Base-by-base conservation (phyloP, 2,888 invertebrate species). In the Terebella lapidaria region DNA sequence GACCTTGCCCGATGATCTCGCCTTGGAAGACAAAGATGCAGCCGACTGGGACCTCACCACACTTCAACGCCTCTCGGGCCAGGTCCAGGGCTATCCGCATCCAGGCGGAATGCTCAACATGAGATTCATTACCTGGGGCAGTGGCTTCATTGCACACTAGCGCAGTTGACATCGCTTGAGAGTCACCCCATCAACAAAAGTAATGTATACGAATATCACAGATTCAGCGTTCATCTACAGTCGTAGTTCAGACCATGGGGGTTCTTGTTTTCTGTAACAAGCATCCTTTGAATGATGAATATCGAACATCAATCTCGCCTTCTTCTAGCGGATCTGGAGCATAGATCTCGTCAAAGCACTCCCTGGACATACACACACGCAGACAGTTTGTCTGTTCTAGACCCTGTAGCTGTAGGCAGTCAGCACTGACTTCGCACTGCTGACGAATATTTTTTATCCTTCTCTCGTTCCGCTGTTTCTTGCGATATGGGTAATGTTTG, bases 11-110 rank as follows among this genome's bases (percentile, higher is more conserved):
- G 64, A 95, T 75, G 42, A 92, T 85, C 72, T 85, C 76, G 54
- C 72, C 70, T 35, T 63, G n/a, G 71, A 86, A 85, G 22, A 92
- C 86, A 76, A 99, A 91, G 54, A 97, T 87, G 83, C 97, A 99
- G 1, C 97, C 99, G 18, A 99, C 94, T 4, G 99, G 99, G 29
- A 99, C 97, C 85, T 99, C 97, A 64, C 92, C 89, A 2, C 83
- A 84, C 59, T 81, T 77, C 56, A 94, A 47, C 3, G 65, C 62
- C 29, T 60, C 56, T 61, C 86, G 82, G 0, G 95, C 97, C 45
- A 72, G 60, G 20, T 72, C 65, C 54, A 80, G 65, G 2, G 77
- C 71, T 51, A 64, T 66, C 26, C 63, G 60, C 79, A 79, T 79
- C 79, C 79, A 79, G 25, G 22, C 5, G 10, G 10, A 10, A 35